Conservation (phyloP, 1,140 invertebrate genomes). For the Drosophila nannoptera region DNA sequence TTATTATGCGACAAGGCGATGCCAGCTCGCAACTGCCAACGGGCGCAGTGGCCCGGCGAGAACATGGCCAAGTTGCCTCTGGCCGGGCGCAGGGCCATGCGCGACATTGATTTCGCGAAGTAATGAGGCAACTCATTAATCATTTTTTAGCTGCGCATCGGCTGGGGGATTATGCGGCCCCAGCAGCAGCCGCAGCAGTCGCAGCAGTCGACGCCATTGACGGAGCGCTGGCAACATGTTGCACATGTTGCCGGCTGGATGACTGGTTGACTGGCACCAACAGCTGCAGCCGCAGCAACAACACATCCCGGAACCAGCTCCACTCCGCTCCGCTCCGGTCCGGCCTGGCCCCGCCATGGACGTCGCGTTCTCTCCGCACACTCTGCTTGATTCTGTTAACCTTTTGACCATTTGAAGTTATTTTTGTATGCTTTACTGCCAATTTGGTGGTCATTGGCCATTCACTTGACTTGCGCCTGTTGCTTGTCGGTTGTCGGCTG, state of each 20-base stretch:
- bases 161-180: constrained; percentile 51
- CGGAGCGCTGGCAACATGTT: constrained; percentile 76
- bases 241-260: constrained; percentile 55
- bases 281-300: constrained; percentile 45
- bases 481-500: constrained; percentile 44
- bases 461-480: constrained; percentile 73
- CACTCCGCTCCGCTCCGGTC: constrained; percentile 3
- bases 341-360: constrained; percentile 26
- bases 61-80: constrained; percentile 58
- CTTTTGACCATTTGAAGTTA: constrained; percentile 77
- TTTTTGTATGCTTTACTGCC: constrained; percentile 78
- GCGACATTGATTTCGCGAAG: constrained; percentile 76
- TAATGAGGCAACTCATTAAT: constrained; percentile 78
- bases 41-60: constrained; percentile 29
- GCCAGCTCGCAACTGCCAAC: constrained; percentile 29
- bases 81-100: constrained; percentile 53
- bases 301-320: constrained; percentile 5
- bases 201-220: constrained; percentile 48
- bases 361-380: constrained; percentile 21
- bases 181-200: constrained; percentile 23
- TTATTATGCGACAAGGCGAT: constrained; percentile 66
- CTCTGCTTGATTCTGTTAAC: constrained; percentile 75
- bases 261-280: constrained; percentile 48
- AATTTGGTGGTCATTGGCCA: constrained; percentile 78
- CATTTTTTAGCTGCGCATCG: constrained; percentile 67